Conservation (phyloP, 2,113 vertebrate species). For the Guaruba guarouba region DNA sequence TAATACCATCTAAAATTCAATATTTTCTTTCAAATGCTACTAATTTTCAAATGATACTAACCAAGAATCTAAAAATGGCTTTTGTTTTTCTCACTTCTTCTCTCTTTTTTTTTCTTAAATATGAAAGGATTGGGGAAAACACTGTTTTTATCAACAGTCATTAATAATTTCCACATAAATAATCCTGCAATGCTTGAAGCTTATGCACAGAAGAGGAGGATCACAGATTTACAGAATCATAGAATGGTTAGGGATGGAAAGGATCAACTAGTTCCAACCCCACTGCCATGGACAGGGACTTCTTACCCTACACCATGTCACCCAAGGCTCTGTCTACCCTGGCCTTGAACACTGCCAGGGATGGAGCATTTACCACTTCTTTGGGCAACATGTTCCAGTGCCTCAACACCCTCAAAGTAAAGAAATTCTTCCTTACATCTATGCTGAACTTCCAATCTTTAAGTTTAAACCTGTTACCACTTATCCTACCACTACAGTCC, state of each 20-base stretch:
- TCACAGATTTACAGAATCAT: neutral
- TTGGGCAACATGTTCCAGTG: too few species aligned
- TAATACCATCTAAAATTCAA: neutral
- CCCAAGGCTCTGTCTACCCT: neutral
- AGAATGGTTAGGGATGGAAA: neutral
- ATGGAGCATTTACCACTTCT: neutral
- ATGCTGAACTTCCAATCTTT: too few species aligned
- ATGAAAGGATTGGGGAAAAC: accelerated
- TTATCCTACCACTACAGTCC: too few species aligned
- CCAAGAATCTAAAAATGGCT: neutral
- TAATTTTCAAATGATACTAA: neutral
- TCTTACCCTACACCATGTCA: neutral
- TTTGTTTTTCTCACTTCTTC: neutral
- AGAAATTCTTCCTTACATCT: too few species aligned
- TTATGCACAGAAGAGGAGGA: neutral
- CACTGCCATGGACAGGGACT: neutral
- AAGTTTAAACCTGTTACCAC: too few species aligned
- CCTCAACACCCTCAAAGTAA: too few species aligned
- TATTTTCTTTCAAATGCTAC: neutral
- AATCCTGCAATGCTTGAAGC: neutral
- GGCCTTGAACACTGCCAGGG: neutral
- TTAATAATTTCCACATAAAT: neutral
- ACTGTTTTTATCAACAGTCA: neutral
- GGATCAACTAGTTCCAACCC: neutral
- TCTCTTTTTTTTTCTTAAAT: neutral